phyloP scores from a whole-genome alignment of 1,140 invertebrate genomes.

The Globodera rostochiensis region DNA sequence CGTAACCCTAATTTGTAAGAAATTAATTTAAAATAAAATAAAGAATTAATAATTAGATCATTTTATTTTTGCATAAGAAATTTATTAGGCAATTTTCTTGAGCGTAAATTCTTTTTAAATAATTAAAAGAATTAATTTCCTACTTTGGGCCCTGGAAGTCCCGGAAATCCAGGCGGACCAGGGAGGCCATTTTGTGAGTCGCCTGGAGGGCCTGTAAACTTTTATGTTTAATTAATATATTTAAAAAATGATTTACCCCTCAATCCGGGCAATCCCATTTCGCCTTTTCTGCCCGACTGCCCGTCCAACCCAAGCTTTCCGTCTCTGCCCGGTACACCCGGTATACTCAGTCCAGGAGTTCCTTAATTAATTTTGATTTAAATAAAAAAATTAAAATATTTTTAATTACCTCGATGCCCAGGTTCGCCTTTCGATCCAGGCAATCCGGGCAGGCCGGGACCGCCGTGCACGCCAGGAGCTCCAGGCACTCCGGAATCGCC shows the following conservation, averaged over 20 bases:
- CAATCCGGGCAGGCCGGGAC: slow-evolving; percentile 51
- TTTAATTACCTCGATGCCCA: slow-evolving; percentile 29
- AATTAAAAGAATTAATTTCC: background rate
- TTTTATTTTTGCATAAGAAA: too few relatives aligned
- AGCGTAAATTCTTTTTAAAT: too few relatives aligned
- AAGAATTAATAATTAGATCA: background rate
- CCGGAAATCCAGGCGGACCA: slow-evolving; percentile 59
- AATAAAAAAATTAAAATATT: background rate
- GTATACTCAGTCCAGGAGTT: slow-evolving; percentile 62
- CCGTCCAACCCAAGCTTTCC: slow-evolving; percentile 63
- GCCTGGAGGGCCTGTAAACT: slow-evolving; percentile 56
- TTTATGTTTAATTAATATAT: background rate
- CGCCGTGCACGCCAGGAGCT: slow-evolving; percentile 54
- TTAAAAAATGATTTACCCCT: slow-evolving; percentile 42
- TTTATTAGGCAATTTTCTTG: too few relatives aligned
- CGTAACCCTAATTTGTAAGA: slow-evolving; percentile 46
- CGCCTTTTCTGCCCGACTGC: slow-evolving; percentile 61
- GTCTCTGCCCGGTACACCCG: slow-evolving; percentile 65
- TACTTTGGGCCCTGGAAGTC: slow-evolving; percentile 59
- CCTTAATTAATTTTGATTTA: slow-evolving; percentile 29
- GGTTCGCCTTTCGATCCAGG: slow-evolving; percentile 61
- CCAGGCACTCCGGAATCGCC: slow-evolving; percentile 56
- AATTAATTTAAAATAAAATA: background rate
- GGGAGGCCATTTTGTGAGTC: slow-evolving; percentile 64
- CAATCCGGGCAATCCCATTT: slow-evolving; percentile 57